phyloP scores from a whole-genome alignment of 2,888 invertebrate genomes.

The Ametastegia equiseti region DNA sequence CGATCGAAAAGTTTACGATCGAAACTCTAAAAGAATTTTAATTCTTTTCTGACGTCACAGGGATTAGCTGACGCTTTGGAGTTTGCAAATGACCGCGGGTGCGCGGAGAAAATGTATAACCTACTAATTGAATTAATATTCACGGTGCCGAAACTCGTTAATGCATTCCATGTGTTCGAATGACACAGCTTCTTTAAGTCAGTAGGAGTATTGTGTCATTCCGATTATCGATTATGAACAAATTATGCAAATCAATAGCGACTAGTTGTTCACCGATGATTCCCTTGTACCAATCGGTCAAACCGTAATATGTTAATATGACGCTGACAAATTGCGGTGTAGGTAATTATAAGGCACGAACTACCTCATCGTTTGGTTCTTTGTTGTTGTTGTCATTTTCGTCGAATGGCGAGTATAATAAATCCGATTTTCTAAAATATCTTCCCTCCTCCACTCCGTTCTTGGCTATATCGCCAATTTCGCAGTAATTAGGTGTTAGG shows the following conservation, averaged over 20 bases:
- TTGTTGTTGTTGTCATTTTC: background rate
- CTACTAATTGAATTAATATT: conserved; percentile 23
- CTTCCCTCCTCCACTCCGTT: no score
- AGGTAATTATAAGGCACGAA: background rate
- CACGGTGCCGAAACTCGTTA: background rate
- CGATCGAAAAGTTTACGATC: conserved; percentile 11
- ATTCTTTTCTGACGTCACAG: background rate
- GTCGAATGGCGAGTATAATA: background rate
- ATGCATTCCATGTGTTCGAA: background rate
- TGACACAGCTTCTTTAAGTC: background rate
- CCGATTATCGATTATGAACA: background rate
- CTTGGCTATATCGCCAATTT: no score
- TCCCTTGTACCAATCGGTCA: conserved; percentile 21
- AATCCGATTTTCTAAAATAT: no score
- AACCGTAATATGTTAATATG: no score
- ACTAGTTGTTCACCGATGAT: background rate
- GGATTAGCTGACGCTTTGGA: background rate
- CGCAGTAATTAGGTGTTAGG: no score
- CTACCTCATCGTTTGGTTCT: background rate
- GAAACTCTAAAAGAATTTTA: conserved; percentile 21
- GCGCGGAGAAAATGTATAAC: background rate
- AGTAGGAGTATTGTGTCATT: background rate
- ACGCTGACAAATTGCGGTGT: background rate
- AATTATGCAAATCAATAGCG: conserved; percentile 36
- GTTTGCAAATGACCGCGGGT: background rate